Evolutionary conservation across 2,888 invertebrate genomes (phyloP).

Genomic region (Acanthoscelides obtectus): DNA sequence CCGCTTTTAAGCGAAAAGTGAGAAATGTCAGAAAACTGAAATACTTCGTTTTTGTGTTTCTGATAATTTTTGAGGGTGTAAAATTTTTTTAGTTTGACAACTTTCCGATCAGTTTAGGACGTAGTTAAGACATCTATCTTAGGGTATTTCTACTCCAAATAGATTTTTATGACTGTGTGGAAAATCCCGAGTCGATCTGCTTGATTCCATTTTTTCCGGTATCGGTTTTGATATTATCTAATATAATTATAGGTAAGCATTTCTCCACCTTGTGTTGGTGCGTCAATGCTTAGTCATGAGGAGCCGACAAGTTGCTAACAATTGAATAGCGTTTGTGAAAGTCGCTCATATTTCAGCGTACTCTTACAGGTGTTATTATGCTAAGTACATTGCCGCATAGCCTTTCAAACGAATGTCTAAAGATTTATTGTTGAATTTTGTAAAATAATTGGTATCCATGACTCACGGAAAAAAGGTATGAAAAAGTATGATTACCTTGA

Average conservation of each 20-base stretch:
- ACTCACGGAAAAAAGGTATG: background rate
- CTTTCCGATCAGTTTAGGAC: no score
- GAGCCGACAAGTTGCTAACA: background rate
- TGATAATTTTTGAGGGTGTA: no score
- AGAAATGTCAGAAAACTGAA: no score
- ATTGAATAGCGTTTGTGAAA: background rate
- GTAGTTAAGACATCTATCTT: no score
- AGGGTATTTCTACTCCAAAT: no score
- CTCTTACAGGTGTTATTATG: background rate
- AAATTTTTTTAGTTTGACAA: no score
- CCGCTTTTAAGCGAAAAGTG: no score
- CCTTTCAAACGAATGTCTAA: background rate
- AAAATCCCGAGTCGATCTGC: no score
- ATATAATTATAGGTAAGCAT: background rate
- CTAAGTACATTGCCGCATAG: background rate
- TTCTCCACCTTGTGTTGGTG: background rate
- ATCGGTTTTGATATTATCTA: background rate
- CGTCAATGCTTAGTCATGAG: background rate
- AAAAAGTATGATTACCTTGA: background rate
- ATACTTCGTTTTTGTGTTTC: no score
- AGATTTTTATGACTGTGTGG: no score
- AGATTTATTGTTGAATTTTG: background rate
- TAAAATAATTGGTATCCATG: background rate
- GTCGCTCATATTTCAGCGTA: background rate
- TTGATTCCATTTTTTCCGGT: no score